Base-by-base conservation (phyloP, 2,797 vertebrate species). In the Sebastolobus altivelis region DNA sequence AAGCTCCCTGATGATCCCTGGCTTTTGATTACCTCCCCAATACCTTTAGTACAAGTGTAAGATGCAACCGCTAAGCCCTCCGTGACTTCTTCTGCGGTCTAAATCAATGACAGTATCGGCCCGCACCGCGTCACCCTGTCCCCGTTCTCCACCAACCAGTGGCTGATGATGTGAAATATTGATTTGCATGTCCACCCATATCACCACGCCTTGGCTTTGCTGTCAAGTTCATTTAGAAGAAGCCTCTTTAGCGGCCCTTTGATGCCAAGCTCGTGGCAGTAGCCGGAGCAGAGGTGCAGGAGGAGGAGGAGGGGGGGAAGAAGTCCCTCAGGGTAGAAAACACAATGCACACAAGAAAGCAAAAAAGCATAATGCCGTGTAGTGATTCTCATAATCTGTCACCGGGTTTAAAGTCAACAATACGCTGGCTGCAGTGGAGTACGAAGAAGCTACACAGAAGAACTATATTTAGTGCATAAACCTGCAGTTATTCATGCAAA, bases 111-210 rank as follows among this genome's bases (percentile, higher is more conserved):
- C 33, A 56, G 72, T 70, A 88, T 84, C 60, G 86, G 85, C 78
- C 62, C 18, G 46, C 77, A 69, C 75, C 80, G 76, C 14, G 20
- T 58, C 80, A 58, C 62, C 79, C 84, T 81, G 74, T 80, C 87
- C 65, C 88, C 62, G 4, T 80, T 87, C 84, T 92, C 88, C 79
- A 84, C 83, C 90, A 90, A 88, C 86, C 84, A 79, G 81, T 29
- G 87, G 85, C 85, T 93, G 93, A 92, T 86, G 92, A 94, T 92
- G 92, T 95, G 88, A 95, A 95, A 95, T 95, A 95, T 96, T 95
- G 95, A 96, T 95, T 95, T 92, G 88, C 92, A 92, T 93, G 93
- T 96, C 94, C 92, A 90, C 86, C 93, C 90, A 77, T 87, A 93
- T 95, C 92, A 94, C 91, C 88, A 89, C 73, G 88, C 91, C 89